Base-by-base conservation (phyloP, 2,797 vertebrate genomes). In the Acanthis flammea region DNA sequence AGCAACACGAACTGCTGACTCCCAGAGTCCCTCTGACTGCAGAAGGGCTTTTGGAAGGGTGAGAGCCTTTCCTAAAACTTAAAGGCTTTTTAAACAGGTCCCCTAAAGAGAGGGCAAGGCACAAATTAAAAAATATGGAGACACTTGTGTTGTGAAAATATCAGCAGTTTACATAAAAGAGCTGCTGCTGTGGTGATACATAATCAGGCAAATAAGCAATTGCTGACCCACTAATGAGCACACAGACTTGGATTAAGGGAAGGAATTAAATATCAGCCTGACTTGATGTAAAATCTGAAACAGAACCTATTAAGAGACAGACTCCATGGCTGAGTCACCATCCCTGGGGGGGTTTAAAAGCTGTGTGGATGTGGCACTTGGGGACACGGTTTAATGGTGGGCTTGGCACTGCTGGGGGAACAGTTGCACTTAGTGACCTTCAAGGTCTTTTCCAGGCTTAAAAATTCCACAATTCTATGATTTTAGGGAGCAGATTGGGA, bases 171-270 rank as follows among this genome's bases (percentile, higher is more conserved):
- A 86, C 57, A 80, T 54, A 77, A 90, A 91, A 63, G 48, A 57
- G 78, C 65, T 85, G 66, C 91, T 87, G 53, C 89, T 90, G 85
- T 16, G 79, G 73, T 58, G 74, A 84, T 73, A 54, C 54, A 66
- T 48, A 61, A 92, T 60, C 75, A 91, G 45, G 82, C 86, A 92
- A 95, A 94, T 68, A 68, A 96, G 79, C 87, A 77, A 83, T 63
- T 67, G 54, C 57, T 88, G 85, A 80, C 89, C 81, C 45, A 80
- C 44, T 95, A 83, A 96, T 16, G n/a, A 96, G 79, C 53, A 37
- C 41, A 51, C 14, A 47, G 57, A 47, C 50, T 76, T 61, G 28
- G 79, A 60, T 77, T 54, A 77, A 90, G 16, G 42, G 78, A 81
- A 50, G 25, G 76, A 90, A 90, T 68, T 58, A 83, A 91, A 37